phyloP scores from a whole-genome alignment of 2,113 vertebrate species.

The Chascanopsetta lugubris region DNA sequence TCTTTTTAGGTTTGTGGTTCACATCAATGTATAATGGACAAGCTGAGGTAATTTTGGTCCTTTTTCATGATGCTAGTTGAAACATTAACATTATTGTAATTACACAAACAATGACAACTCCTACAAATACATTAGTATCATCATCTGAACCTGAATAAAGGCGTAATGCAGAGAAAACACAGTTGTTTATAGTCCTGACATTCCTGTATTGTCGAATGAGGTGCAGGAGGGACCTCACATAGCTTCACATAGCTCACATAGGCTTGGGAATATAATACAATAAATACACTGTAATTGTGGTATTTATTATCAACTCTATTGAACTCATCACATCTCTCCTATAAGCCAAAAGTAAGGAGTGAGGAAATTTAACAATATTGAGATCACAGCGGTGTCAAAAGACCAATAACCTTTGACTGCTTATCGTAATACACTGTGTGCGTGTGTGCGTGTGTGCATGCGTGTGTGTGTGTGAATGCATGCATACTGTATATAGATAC shows the following conservation, averaged over 20 bases:
- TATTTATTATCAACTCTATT: background rate
- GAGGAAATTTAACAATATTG: slow-evolving; percentile 48
- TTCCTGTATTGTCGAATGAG: too few species aligned
- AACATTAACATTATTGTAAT: too few species aligned
- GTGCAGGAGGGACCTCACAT: background rate
- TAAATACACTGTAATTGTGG: too few species aligned
- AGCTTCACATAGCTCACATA: background rate
- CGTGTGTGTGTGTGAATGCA: background rate
- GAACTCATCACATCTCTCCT: background rate
- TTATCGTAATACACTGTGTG: slow-evolving; percentile 29
- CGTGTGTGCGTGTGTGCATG: background rate
- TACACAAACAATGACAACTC: too few species aligned
- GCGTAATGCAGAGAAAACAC: too few species aligned
- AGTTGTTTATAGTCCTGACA: too few species aligned
- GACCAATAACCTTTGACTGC: slow-evolving; percentile 60
- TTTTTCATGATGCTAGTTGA: too few species aligned
- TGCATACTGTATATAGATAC: background rate
- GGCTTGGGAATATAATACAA: background rate
- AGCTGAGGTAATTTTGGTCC: too few species aligned
- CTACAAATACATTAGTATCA: too few species aligned
- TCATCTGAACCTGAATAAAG: too few species aligned
- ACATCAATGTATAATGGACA: too few species aligned
- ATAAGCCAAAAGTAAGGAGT: background rate
- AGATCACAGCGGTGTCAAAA: slow-evolving; percentile 45
- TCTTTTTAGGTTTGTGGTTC: too few species aligned